Percentiles rank a stretch among this genome's conserved stretches.
Evolutionary conservation across 1,140 invertebrate genomes (phyloP).

Genomic region (Drosophila ogumai): DNA sequence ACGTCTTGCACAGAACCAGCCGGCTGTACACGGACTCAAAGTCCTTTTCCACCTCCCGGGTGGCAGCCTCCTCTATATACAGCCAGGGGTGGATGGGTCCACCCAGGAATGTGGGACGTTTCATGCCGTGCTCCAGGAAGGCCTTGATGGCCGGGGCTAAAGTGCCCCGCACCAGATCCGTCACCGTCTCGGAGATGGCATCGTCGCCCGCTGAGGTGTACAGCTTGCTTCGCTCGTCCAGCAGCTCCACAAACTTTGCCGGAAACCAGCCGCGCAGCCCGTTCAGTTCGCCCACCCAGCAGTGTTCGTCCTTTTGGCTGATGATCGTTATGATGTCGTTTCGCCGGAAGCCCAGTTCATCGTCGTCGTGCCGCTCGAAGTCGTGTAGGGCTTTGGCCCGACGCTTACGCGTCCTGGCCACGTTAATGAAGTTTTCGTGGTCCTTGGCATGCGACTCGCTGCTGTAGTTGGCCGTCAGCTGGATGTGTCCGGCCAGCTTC

Average conservation of each 20-base stretch:
- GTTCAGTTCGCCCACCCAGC: slow-evolving; percentile 99
- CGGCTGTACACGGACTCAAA: slow-evolving; percentile 99
- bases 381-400: slow-evolving; percentile 95
- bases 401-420: slow-evolving; percentile 93
- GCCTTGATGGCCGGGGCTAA: slow-evolving; percentile 97
- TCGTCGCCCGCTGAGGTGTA: slow-evolving; percentile 99
- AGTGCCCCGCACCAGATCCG: slow-evolving; percentile 97
- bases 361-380: slow-evolving; percentile 99
- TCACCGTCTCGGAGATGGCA: slow-evolving; percentile 97
- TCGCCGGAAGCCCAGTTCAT: slow-evolving; percentile 98
- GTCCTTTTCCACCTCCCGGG: slow-evolving; percentile 98
- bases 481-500: slow-evolving; percentile 87
- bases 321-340: slow-evolving; percentile 99
- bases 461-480: slow-evolving; percentile 95
- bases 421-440: slow-evolving; percentile 97
- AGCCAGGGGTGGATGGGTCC: slow-evolving; percentile 99
- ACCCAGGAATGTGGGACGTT: slow-evolving; percentile 93
- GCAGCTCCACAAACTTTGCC: slow-evolving; percentile 97
- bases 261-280: slow-evolving; percentile 99
- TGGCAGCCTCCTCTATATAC: slow-evolving; percentile 99
- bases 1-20: slow-evolving; percentile 98
- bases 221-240: slow-evolving; percentile 98
- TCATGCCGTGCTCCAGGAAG: slow-evolving; percentile 98
- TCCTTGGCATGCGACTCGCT: slow-evolving; percentile 98
- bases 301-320: slow-evolving; percentile 99